phyloP scores from a whole-genome alignment of 2,113 vertebrate genomes.

The Odontophorus gujanensis region DNA sequence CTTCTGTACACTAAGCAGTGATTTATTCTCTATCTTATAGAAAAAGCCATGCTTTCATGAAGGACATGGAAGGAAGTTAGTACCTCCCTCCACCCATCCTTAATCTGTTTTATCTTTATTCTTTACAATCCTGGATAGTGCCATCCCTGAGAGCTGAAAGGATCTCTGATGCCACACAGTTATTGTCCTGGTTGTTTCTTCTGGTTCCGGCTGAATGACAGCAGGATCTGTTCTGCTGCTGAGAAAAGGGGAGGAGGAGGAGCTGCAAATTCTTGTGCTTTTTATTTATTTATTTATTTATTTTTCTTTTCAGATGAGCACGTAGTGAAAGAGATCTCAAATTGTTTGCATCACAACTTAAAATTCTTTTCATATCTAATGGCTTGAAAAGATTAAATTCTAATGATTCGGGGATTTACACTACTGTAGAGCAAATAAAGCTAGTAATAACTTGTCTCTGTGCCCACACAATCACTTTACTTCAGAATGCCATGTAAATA shows the following conservation, averaged over 20 bases:
- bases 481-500: conserved; percentile 46
- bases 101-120: conserved; percentile 60
- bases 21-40: conserved; percentile 9
- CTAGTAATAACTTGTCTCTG: neutral
- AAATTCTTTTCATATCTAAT: conserved; percentile 20
- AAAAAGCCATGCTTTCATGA: conserved; percentile 37
- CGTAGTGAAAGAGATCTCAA: neutral
- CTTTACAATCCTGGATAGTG: conserved; percentile 13
- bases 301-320: neutral
- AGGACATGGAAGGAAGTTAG: conserved; percentile 35
- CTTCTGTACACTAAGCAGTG: neutral
- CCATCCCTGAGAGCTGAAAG: neutral
- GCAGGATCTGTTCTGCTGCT: conserved; percentile 25
- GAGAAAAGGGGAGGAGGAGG: conserved; percentile 28
- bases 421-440: conserved; percentile 37
- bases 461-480: conserved; percentile 27
- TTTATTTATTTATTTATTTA: too few species aligned
- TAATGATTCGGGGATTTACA: neutral
- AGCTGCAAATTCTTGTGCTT: conserved; percentile 20
- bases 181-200: conserved; percentile 44
- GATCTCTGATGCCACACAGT: conserved; percentile 18
- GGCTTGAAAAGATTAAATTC: conserved; percentile 35
- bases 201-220: conserved; percentile 47
- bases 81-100: neutral
- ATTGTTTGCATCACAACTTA: conserved; percentile 15